Percentiles rank a stretch among this genome's conserved stretches.
Evolutionary conservation across 92 coral and sea anemone species (phyloP).

Genomic region (Paramuricea clavata): DNA sequence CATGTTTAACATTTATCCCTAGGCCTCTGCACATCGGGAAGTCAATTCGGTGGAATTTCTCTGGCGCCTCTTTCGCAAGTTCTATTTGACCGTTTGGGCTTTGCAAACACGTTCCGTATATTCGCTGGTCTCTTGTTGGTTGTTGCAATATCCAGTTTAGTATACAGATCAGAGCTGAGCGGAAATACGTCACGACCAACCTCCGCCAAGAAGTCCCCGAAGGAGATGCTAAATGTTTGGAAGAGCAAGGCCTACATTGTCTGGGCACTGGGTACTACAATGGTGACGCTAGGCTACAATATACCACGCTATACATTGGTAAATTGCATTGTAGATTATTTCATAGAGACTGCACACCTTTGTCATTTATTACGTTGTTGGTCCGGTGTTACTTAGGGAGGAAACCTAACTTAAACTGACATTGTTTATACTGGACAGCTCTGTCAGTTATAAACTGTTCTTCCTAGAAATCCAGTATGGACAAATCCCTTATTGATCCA

Average conservation of each 20-base stretch:
- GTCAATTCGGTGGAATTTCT: conserved; percentile 87
- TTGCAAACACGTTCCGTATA: conserved; percentile 77
- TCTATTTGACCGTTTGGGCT: conserved; percentile 75
- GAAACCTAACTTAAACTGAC: too few species aligned
- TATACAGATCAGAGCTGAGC: conserved; percentile 66
- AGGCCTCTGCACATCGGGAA: conserved; percentile 94
- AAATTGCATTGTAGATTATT: conserved; percentile 7
- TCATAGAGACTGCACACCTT: too few species aligned
- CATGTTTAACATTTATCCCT: neutral
- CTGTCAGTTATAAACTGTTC: too few species aligned
- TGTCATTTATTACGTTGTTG: too few species aligned
- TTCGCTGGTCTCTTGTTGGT: conserved; percentile 77
- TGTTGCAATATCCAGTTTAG: conserved; percentile 79
- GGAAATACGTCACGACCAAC: conserved; percentile 17
- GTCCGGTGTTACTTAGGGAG: too few species aligned
- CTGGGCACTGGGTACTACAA: conserved; percentile 86
- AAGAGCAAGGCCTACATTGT: conserved; percentile 86
- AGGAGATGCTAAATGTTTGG: conserved; percentile 66
- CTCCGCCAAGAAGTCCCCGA: conserved; percentile 39
- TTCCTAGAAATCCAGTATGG: too few species aligned
- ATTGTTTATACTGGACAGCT: too few species aligned
- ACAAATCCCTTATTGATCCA: too few species aligned
- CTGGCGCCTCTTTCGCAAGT: conserved; percentile 87
- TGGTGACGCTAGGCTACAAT: conserved; percentile 89
- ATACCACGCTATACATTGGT: conserved; percentile 95